Evolutionary conservation across 2,888 invertebrate genomes (phyloP), one percentile per base, ranked within the genome.

Genomic region (Latheticus oryzae): DNA sequence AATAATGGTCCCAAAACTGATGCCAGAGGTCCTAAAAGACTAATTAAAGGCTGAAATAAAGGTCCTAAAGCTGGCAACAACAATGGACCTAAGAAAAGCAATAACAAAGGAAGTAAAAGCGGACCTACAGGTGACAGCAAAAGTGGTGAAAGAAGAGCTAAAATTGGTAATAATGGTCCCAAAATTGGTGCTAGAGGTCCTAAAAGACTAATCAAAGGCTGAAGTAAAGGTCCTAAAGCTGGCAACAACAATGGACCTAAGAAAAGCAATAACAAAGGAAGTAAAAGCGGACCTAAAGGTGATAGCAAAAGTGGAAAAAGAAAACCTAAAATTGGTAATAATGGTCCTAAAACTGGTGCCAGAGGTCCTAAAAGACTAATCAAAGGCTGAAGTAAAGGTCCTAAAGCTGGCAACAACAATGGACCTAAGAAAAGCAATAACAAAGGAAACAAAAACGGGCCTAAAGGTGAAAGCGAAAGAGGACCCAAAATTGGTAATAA

Each of bases 81-180:
- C 4, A 40, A 11, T 23, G 23, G 23, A 11, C 15, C 33, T 5
- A 38, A 17, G 1, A 38, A 5, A 3, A 12, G 38, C 3, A 8
- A 9, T 21, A 23, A 2, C n/a, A n/a, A n/a, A 11, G 11, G 12
- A 8, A 16, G 24, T 19, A 40, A 40, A 5, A 40, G 7, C n/a
- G 40, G 40, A 19, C n/a, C 23, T 9, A 40, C 11, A n/a, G 28
- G 26, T 4, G 43, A 30, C 8, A 43, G 28, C 11, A 35, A 9
- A 16, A 35, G 16, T 17, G 35, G 35, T 35, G 35, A 16, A 3
- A 35, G 1, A 8, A 35, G 9, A 5, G 35, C 13, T 35, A 35
- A 16, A 35, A 35, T 35, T 17, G 35, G 35, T 3, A 11, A 11
- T 28, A 28, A 28, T 3, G 12, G 28, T 40, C 12, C 9, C 5